Conservation (phyloP, 2,113 vertebrate species). For the Vombatus ursinus region DNA sequence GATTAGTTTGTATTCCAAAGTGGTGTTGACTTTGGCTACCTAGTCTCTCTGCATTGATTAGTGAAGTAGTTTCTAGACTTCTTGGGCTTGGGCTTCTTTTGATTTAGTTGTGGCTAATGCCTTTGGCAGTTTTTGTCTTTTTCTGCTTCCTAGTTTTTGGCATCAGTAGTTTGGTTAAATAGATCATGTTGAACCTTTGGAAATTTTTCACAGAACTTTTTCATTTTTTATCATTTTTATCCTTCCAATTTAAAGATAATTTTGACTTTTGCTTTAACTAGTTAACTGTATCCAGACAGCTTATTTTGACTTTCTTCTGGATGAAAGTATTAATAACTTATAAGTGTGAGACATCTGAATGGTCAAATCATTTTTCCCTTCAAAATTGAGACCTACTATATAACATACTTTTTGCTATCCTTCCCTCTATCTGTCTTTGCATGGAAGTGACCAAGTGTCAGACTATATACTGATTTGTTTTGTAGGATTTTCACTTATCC, state of each 20-base stretch:
- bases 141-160: neutral
- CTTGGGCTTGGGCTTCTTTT: neutral
- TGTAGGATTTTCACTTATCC: neutral
- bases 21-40: neutral
- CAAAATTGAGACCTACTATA: neutral
- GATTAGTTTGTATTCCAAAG: neutral
- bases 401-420: neutral
- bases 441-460: neutral
- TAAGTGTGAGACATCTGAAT: neutral
- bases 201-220: neutral
- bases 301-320: neutral
- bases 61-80: neutral
- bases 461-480: neutral
- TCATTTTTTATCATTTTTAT: neutral
- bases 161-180: neutral
- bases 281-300: neutral
- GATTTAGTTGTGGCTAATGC: neutral
- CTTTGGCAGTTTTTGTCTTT: neutral
- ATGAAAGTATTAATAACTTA: neutral
- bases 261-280: neutral
- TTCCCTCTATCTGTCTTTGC: neutral
- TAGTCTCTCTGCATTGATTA: neutral
- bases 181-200: neutral
- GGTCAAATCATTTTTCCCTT: neutral
- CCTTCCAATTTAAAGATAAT: neutral